A percentile compares a stretch with the other conserved stretches of the same genome.
Conservation (phyloP, 2,888 invertebrate genomes). For the Perizoma flavofasciatum region DNA sequence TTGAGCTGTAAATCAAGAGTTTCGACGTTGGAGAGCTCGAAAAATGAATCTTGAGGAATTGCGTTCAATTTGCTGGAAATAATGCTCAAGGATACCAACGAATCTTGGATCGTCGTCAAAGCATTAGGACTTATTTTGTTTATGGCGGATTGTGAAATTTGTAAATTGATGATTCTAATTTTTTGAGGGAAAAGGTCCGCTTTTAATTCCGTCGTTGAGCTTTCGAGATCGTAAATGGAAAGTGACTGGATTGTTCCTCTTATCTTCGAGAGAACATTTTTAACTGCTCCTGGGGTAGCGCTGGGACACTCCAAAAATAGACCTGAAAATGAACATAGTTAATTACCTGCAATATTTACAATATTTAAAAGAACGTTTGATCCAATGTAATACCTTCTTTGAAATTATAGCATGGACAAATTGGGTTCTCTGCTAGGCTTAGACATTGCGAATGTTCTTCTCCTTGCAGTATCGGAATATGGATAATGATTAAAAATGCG, state of each 20-base stretch:
- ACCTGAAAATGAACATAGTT: conserved; percentile 73
- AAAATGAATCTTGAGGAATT: conserved; percentile 91
- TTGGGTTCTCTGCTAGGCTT: conserved; percentile 89
- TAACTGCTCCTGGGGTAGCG: conserved; percentile 89
- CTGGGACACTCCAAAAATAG: conserved; percentile 95
- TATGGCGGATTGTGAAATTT: conserved; percentile 90
- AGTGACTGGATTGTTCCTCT: conserved; percentile 90
- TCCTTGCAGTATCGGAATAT: conserved; percentile 81
- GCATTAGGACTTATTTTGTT: conserved; percentile 88
- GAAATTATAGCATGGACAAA: conserved; percentile 96
- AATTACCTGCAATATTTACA: conserved; percentile 15
- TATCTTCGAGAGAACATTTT: conserved; percentile 88
- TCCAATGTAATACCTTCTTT: conserved; percentile 86
- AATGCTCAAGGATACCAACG: conserved; percentile 89
- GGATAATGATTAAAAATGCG: conserved; percentile 79
- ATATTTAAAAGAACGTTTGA: neutral
- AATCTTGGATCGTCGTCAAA: conserved; percentile 86
- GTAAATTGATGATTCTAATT: conserved; percentile 88
- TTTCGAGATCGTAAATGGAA: conserved; percentile 94
- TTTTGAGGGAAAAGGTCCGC: conserved; percentile 89
- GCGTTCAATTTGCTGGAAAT: conserved; percentile 89
- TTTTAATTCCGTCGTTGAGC: conserved; percentile 89
- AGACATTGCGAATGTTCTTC: conserved; percentile 87
- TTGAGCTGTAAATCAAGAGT: conserved; percentile 93
- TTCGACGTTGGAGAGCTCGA: conserved; percentile 87